Percentiles rank a stretch among this genome's conserved stretches.
These are phyloP conservation scores for Oxycera nigricornis DNA, from an alignment of 2,888 invertebrate species.

Conservation along the genomic window DNA sequence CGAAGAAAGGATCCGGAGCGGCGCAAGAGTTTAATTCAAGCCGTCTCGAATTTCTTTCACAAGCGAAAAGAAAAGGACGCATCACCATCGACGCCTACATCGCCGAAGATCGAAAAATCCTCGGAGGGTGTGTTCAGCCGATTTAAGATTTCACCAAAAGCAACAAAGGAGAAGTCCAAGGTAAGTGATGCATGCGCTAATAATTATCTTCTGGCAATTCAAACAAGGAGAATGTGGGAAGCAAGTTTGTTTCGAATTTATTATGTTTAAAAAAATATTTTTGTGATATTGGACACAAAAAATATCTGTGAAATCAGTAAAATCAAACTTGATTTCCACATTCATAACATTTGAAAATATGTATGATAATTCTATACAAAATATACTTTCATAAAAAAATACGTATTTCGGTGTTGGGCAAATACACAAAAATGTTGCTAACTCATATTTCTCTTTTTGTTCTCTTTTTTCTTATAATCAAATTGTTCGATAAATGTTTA, in stretches of 20 bases:
- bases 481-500: conserved; percentile 33
- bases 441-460: conserved; percentile 30
- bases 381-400: too few relatives aligned
- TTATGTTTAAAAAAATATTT: too few relatives aligned
- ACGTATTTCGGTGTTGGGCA: conserved; percentile 20
- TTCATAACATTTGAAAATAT: too few relatives aligned
- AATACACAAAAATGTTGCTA: conserved; percentile 32
- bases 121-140: conserved; percentile 63
- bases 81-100: conserved; percentile 63
- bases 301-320: too few relatives aligned
- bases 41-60: conserved; percentile 82
- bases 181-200: too few relatives aligned
- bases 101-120: conserved; percentile 48
- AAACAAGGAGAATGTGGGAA: too few relatives aligned
- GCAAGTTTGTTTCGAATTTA: too few relatives aligned
- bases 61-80: conserved; percentile 73
- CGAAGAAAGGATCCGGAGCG: conserved; percentile 71
- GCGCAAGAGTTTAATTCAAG: conserved; percentile 82
- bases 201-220: too few relatives aligned
- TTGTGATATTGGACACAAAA: too few relatives aligned
- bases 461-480: conserved; percentile 12
- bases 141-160: conserved; percentile 68
- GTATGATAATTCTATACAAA: too few relatives aligned
- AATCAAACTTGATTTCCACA: too few relatives aligned
- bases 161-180: conserved; percentile 70